Conservation (phyloP, 2,113 vertebrate species). For the Indicator indicator region DNA sequence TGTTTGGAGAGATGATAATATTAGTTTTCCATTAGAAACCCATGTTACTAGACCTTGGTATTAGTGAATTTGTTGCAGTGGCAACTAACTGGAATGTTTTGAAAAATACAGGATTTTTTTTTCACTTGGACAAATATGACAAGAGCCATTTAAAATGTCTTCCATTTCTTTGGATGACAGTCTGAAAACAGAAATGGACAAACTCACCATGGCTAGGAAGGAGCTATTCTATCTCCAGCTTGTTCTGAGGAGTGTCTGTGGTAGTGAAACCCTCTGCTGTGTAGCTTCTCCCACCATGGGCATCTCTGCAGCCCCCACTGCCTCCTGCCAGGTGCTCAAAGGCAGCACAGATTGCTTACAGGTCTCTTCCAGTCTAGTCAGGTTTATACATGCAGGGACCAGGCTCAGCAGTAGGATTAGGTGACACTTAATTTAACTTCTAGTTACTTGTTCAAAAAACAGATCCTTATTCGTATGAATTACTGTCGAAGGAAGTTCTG, state of each 20-base stretch:
- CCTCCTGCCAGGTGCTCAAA: neutral
- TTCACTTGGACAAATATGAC: neutral
- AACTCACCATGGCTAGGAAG: neutral
- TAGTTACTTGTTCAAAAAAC: neutral
- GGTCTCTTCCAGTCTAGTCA: neutral
- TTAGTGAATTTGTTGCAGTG: neutral
- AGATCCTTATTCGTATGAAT: too few species aligned
- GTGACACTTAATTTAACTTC: neutral
- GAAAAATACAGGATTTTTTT: neutral
- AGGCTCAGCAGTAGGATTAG: neutral
- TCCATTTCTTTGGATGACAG: neutral
- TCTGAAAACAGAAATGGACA: neutral
- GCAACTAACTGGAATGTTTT: neutral
- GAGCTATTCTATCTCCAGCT: neutral
- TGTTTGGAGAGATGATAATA: neutral
- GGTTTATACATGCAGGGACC: neutral
- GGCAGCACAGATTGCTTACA: neutral
- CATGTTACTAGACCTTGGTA: neutral
- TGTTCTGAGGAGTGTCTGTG: neutral
- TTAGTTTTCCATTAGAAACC: neutral
- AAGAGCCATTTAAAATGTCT: neutral
- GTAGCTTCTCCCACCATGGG: neutral
- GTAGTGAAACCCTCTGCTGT: neutral
- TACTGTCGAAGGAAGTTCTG: neutral
- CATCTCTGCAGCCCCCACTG: neutral